Percentiles rank a stretch among this genome's conserved stretches.
phyloP scores from a whole-genome alignment of 2,888 invertebrate genomes.

The Noctuana brunneofusca region DNA sequence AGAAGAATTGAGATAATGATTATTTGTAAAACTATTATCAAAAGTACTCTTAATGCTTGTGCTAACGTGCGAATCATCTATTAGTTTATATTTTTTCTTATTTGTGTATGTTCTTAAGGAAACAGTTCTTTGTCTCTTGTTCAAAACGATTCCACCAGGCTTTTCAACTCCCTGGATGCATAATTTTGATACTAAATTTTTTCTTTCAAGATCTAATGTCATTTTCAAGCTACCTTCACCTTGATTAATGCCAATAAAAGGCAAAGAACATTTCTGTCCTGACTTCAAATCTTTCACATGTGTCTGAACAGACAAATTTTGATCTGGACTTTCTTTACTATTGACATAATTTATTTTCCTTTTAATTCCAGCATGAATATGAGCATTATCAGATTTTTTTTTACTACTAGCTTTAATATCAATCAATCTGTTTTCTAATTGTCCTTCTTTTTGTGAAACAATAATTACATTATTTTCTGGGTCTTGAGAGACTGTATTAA shows the following conservation, averaged over 20 bases:
- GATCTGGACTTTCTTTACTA: neutral
- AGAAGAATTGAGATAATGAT: neutral
- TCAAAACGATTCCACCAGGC: constrained; percentile 56
- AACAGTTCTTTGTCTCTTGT: constrained; percentile 6
- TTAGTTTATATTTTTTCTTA: constrained; percentile 38
- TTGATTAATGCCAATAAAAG: constrained; percentile 7
- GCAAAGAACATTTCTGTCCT: neutral
- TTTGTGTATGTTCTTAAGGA: constrained; percentile 55
- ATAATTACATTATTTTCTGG: neutral
- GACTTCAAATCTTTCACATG: neutral
- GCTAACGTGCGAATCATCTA: neutral
- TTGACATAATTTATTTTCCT: neutral
- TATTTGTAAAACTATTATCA: neutral
- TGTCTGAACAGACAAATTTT: neutral
- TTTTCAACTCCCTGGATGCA: constrained; percentile 68
- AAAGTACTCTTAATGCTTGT: neutral
- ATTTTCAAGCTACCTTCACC: constrained; percentile 10
- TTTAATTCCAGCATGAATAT: neutral
- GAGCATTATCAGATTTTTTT: neutral
- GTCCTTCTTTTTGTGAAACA: neutral
- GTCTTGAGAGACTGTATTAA: neutral
- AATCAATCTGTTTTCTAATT: neutral
- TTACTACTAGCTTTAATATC: too few species aligned
- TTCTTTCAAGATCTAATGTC: constrained; percentile 29
- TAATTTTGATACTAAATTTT: constrained; percentile 53